Evolutionary conservation across 1,140 invertebrate species (phyloP).

Genomic region (Drosophila sturtevanti): DNA sequence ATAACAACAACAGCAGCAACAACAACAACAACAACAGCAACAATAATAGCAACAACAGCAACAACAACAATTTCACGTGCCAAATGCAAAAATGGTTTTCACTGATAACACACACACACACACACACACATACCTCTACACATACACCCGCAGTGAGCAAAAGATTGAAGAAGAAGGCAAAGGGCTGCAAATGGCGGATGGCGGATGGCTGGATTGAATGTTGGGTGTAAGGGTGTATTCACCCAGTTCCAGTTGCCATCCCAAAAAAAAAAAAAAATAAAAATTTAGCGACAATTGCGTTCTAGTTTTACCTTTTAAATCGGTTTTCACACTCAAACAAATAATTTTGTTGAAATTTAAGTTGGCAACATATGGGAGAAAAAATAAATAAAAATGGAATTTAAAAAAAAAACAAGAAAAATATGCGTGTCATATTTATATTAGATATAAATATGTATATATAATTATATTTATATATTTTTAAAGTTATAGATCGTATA

Average conservation of each 20-base stretch:
- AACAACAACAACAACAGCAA: slow-evolving; percentile 26
- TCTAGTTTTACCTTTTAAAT: not conserved
- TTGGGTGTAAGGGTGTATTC: not conserved
- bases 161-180: not conserved
- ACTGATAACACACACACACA: slow-evolving; percentile 49
- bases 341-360: no score
- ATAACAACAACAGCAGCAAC: slow-evolving; percentile 30
- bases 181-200: slow-evolving; percentile 3
- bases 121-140: not conserved
- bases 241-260: not conserved
- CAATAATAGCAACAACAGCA: slow-evolving; percentile 34
- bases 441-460: no score
- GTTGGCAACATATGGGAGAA: no score
- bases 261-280: no score
- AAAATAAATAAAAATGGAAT: no score
- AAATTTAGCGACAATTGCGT: not conserved
- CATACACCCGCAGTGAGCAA: not conserved
- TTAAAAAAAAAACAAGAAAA: no score
- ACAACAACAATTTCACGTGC: slow-evolving; percentile 51
- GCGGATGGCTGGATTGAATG: not conserved
- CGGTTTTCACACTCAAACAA: no score
- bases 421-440: no score
- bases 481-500: no score
- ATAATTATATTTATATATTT: no score
- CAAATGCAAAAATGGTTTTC: slow-evolving; percentile 55